Conservation (phyloP, 2,888 invertebrate genomes). For the Athalia cordata region DNA sequence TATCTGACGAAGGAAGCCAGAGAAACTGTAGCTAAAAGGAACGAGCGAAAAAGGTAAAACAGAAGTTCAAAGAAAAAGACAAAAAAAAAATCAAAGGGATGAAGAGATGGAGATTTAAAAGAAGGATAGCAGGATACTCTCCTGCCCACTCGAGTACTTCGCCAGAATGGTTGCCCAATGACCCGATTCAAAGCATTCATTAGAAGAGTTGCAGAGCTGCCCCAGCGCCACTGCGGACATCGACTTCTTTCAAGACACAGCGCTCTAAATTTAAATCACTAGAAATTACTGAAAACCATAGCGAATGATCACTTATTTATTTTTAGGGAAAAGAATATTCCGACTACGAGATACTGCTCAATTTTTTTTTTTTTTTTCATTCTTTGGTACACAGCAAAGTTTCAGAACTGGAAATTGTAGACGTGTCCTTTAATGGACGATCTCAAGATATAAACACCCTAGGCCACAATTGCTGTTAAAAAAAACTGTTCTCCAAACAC, state of each 20-base stretch:
- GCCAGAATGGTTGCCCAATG: constrained; percentile 38
- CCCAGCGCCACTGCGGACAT: constrained; percentile 4
- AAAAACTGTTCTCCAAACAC: no score
- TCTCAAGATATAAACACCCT: no score
- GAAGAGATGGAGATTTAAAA: constrained; percentile 31
- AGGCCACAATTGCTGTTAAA: no score
- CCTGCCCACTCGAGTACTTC: constrained; percentile 19
- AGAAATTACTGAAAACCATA: no score
- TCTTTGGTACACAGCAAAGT: not conserved
- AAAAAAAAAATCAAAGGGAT: not conserved
- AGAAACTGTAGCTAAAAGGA: not conserved
- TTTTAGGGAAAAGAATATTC: no score
- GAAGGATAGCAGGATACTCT: constrained; percentile 37
- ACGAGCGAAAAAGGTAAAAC: constrained; percentile 18
- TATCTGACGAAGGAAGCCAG: constrained; percentile 30
- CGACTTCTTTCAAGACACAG: constrained; percentile 17
- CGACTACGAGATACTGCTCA: no score
- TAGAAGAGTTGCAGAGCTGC: not conserved
- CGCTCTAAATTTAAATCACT: not conserved
- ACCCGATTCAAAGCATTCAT: constrained; percentile 30
- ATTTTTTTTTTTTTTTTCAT: not conserved
- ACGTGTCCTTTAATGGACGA: no score
- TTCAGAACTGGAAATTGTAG: not conserved
- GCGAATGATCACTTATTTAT: no score
- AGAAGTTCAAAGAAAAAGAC: not conserved